Evolutionary conservation across 2,113 vertebrate species (phyloP).

Genomic region (Rhinolophus ferrumequinum): DNA sequence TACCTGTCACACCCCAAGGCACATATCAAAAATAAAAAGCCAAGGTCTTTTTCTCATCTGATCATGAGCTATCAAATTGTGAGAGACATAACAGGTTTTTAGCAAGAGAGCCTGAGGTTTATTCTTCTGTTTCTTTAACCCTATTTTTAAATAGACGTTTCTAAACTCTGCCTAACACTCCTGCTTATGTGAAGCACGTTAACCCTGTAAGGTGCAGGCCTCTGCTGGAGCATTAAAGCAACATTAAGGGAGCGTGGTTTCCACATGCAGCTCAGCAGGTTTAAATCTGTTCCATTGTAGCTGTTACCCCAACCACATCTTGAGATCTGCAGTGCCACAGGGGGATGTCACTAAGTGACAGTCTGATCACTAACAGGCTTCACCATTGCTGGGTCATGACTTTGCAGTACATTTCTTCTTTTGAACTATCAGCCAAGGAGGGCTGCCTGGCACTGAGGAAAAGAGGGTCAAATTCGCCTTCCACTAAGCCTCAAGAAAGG

Average conservation of each 20-base stretch:
- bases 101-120: not conserved
- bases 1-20: conserved; percentile 57
- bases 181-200: not conserved
- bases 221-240: not conserved
- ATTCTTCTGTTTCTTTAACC: not conserved
- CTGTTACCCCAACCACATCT: not conserved
- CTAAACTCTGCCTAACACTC: not conserved
- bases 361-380: not conserved
- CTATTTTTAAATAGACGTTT: conserved; percentile 23
- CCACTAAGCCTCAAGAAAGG: not conserved
- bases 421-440: not conserved
- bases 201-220: not conserved
- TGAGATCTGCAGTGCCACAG: not conserved
- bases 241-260: not conserved
- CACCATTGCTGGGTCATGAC: not conserved
- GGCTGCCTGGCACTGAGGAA: not conserved
- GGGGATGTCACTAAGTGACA: not conserved
- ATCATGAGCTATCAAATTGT: not conserved
- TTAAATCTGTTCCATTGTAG: not conserved
- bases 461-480: not conserved
- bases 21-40: conserved; percentile 3
- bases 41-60: not conserved
- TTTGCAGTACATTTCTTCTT: not conserved
- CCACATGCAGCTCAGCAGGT: not conserved
- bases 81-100: not conserved